Percentiles rank a stretch among this genome's conserved stretches.
Evolutionary conservation across 2,888 invertebrate species (phyloP).

Genomic region (Crocallis elinguaria): DNA sequence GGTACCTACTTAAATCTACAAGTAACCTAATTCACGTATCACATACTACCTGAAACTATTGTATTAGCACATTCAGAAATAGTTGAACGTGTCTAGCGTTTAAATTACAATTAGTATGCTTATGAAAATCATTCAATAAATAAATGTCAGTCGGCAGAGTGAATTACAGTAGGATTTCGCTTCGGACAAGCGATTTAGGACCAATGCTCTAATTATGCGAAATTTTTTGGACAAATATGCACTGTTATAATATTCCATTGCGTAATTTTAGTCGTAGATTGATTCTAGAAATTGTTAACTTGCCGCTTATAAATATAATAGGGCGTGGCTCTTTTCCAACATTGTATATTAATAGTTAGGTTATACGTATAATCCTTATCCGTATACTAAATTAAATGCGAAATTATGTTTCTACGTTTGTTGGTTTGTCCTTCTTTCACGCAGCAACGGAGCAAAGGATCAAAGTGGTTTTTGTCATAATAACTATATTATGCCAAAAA

Average conservation of each 20-base stretch:
- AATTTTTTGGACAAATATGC: conserved; percentile 19
- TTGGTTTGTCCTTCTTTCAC: too few relatives aligned
- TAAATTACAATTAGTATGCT: conserved; percentile 45
- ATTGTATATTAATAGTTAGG: background rate
- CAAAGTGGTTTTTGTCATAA: too few relatives aligned
- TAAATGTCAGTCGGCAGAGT: conserved; percentile 15
- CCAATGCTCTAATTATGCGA: conserved; percentile 22
- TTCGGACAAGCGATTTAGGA: conserved; percentile 14
- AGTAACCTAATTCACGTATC: background rate
- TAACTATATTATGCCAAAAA: too few relatives aligned
- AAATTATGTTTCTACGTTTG: too few relatives aligned
- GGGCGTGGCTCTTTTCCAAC: background rate
- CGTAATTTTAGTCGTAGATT: conserved; percentile 5
- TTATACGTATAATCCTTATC: background rate
- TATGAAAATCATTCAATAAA: conserved; percentile 51
- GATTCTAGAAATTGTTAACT: background rate
- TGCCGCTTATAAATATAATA: too few relatives aligned
- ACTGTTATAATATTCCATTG: conserved; percentile 14
- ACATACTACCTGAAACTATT: conserved; percentile 29
- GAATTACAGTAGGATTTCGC: conserved; percentile 7
- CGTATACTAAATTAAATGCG: too few relatives aligned
- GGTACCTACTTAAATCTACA: background rate
- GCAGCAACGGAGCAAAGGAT: too few relatives aligned
- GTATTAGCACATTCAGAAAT: conserved; percentile 38
- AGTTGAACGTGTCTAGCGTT: conserved; percentile 41